These are phyloP conservation scores for Corythucha ciliata DNA, from an alignment of 2,888 invertebrate species.

Conservation along the genomic window DNA sequence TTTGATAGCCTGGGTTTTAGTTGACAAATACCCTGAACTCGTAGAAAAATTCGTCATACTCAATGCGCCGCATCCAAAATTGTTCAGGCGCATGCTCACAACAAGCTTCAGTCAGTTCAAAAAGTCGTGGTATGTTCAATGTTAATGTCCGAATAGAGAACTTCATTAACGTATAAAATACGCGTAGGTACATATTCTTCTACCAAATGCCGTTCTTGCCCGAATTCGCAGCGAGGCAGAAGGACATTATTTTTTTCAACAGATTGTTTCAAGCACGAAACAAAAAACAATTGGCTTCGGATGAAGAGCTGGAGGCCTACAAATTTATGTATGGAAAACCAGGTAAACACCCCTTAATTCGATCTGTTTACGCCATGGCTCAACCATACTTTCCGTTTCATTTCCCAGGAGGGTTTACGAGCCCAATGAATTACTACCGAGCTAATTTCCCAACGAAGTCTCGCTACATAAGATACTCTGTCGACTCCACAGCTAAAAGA, in stretches of 20 bases:
- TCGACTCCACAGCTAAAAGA: not conserved
- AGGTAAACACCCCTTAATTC: conserved; percentile 41
- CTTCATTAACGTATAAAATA: not conserved
- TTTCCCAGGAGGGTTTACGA: conserved; percentile 47
- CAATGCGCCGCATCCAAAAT: conserved; percentile 46
- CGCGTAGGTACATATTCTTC: conserved; percentile 50
- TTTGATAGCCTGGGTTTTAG: conserved; percentile 48
- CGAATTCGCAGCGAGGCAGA: conserved; percentile 45
- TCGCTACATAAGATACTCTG: not conserved
- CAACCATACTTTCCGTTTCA: conserved; percentile 42
- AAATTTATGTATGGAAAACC: conserved; percentile 51
- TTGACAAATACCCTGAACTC: conserved; percentile 48
- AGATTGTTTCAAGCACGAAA: conserved; percentile 40
- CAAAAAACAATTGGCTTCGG: conserved; percentile 34
- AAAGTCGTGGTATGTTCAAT: conserved; percentile 44
- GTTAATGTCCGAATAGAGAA: not conserved
- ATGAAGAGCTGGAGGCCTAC: conserved; percentile 49
- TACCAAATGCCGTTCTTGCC: conserved; percentile 49
- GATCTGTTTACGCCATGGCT: not conserved
- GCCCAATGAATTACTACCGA: conserved; percentile 51
- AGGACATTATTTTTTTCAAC: conserved; percentile 43
- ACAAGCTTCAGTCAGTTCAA: conserved; percentile 43
- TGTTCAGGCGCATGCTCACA: conserved; percentile 43
- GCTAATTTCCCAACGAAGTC: conserved; percentile 42
- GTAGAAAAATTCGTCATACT: conserved; percentile 49